Evolutionary conservation across 2,113 vertebrate genomes (phyloP).

Genomic region (Antennarius striatus): DNA sequence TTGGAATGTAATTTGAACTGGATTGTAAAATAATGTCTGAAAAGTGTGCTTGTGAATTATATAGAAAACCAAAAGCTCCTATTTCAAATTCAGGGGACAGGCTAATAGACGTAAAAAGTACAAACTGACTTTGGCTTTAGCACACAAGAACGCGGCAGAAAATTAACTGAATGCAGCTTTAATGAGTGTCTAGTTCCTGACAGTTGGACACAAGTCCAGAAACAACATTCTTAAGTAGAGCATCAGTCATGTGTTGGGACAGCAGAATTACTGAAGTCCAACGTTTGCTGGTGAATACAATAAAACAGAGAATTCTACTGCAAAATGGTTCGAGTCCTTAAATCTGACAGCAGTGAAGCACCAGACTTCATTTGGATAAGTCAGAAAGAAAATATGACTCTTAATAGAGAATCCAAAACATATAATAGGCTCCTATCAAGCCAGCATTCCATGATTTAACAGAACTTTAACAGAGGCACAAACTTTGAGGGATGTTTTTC

Average conservation of each 20-base stretch:
- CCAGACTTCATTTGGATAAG: no score
- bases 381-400: no score
- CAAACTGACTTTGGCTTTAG: conserved; percentile 25
- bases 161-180: conserved; percentile 29
- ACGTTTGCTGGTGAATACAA: background rate
- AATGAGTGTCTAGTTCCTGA: conserved; percentile 37
- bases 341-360: no score
- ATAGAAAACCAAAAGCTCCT: conserved; percentile 35
- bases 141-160: conserved; percentile 8
- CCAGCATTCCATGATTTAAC: no score
- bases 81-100: conserved; percentile 27
- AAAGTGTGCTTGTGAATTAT: conserved; percentile 42
- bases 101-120: conserved; percentile 27
- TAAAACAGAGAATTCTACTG: background rate
- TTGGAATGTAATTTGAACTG: conserved; percentile 47
- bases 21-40: conserved; percentile 48
- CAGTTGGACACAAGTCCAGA: conserved; percentile 23
- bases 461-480: no score
- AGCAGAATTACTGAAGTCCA: conserved; percentile 31
- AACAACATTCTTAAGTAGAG: conserved; percentile 17
- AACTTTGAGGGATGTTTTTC: no score
- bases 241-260: conserved; percentile 6
- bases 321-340: background rate
- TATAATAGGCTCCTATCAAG: no score
- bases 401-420: no score